phyloP scores from a whole-genome alignment of 2,113 vertebrate species.

The Cisticola juncidis region DNA sequence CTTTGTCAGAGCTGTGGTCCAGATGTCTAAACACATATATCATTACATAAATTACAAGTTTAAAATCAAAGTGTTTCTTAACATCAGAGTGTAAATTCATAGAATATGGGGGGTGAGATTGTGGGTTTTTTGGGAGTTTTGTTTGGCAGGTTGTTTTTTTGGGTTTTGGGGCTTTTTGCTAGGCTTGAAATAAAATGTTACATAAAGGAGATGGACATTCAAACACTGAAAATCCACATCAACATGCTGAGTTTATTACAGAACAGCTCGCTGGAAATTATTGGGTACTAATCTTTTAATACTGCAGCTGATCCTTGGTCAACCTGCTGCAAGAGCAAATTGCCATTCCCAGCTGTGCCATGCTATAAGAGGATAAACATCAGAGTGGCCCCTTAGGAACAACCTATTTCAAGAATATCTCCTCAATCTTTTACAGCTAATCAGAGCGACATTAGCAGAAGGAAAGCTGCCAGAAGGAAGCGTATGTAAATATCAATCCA shows the following conservation, averaged over 20 bases:
- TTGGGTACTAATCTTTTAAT: constrained; percentile 52
- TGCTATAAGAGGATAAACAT: constrained; percentile 16
- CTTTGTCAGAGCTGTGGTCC: not conserved
- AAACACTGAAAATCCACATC: not conserved
- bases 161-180: not conserved
- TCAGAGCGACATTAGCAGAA: not conserved
- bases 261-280: constrained; percentile 37
- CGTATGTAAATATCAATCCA: not conserved
- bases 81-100: not conserved
- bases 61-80: not conserved
- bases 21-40: not conserved
- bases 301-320: constrained; percentile 47
- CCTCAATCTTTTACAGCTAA: not conserved
- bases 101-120: not conserved
- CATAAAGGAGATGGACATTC: not conserved
- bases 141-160: not conserved
- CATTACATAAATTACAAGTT: not conserved
- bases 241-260: not conserved
- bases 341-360: constrained; percentile 52
- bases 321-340: constrained; percentile 44
- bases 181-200: not conserved
- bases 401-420: constrained; percentile 20
- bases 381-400: not conserved
- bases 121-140: not conserved
- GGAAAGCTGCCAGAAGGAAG: not conserved